A percentile compares a stretch with the other conserved stretches of the same genome.
Conservation (phyloP, 2,888 invertebrate genomes). For the Dryobotodes eremita region DNA sequence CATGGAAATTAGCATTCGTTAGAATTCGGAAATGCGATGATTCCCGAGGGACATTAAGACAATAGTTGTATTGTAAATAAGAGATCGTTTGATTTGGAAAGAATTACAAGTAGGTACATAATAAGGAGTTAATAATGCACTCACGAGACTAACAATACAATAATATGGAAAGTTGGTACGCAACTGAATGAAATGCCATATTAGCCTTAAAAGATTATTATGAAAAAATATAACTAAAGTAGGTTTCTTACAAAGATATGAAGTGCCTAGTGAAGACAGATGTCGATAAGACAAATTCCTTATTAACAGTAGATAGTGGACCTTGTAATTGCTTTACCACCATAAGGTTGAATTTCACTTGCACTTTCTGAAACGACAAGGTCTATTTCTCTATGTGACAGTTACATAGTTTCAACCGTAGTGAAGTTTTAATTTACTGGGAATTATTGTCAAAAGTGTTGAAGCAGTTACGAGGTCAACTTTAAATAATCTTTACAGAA, state of each 20-base stretch:
- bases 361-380: neutral
- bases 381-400: neutral
- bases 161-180: neutral
- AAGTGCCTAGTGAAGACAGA: slow-evolving; percentile 7
- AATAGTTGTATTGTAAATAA: no score
- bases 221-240: neutral
- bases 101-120: neutral
- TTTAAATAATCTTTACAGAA: neutral
- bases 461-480: neutral
- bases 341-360: neutral
- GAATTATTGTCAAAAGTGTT: neutral
- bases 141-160: neutral
- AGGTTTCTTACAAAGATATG: slow-evolving; percentile 15
- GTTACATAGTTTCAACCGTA: neutral
- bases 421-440: neutral
- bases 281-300: slow-evolving; percentile 3
- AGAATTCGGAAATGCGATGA: no score
- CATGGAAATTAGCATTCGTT: no score
- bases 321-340: neutral
- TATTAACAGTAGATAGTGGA: slow-evolving; percentile 15
- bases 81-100: neutral
- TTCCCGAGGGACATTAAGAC: no score
- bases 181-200: neutral
- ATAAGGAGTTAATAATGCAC: neutral
- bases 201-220: slow-evolving; percentile 13